Evolutionary conservation across 92 coral and sea anemone species (phyloP).

Genomic region (Isaurus tuberculatus): DNA sequence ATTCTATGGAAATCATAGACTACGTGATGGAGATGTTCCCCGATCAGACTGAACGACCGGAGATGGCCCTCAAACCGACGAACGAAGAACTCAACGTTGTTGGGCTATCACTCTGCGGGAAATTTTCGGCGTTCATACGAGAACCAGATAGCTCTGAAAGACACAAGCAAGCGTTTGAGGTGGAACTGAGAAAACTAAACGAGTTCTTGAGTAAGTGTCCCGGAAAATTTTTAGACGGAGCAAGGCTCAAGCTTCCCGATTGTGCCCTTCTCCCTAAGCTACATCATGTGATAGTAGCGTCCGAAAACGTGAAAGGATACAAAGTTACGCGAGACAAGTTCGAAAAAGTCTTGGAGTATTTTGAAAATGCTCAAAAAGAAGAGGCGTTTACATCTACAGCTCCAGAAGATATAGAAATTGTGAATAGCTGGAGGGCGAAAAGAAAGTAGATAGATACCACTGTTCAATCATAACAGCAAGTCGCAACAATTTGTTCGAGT

Average conservation of each 20-base stretch:
- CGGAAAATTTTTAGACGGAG: slow-evolving; percentile 67
- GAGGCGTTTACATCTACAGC: slow-evolving; percentile 54
- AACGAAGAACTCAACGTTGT: slow-evolving; percentile 28
- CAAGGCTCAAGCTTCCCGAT: slow-evolving; percentile 68
- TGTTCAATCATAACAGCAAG: not conserved
- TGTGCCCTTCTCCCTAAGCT: slow-evolving; percentile 80
- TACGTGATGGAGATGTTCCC: slow-evolving; percentile 63
- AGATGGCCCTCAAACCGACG: slow-evolving; percentile 18
- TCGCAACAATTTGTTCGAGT: no score
- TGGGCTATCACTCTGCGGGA: slow-evolving; percentile 51
- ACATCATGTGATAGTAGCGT: slow-evolving; percentile 61
- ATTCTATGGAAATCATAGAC: slow-evolving; percentile 52
- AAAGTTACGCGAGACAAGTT: slow-evolving; percentile 36
- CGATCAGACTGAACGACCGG: slow-evolving; percentile 10
- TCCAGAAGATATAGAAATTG: slow-evolving; percentile 48
- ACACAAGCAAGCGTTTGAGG: slow-evolving; percentile 42
- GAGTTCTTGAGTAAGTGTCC: slow-evolving; percentile 35
- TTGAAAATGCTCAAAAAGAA: slow-evolving; percentile 55
- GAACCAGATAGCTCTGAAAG: slow-evolving; percentile 42
- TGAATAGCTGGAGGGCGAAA: slow-evolving; percentile 55
- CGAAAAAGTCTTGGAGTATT: slow-evolving; percentile 46
- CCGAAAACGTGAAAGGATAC: slow-evolving; percentile 49
- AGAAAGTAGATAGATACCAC: not conserved
- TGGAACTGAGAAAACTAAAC: slow-evolving; percentile 54
- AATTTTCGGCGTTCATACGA: slow-evolving; percentile 68